phyloP scores from a whole-genome alignment of 2,888 invertebrate genomes.

The Synergus umbraculus region DNA sequence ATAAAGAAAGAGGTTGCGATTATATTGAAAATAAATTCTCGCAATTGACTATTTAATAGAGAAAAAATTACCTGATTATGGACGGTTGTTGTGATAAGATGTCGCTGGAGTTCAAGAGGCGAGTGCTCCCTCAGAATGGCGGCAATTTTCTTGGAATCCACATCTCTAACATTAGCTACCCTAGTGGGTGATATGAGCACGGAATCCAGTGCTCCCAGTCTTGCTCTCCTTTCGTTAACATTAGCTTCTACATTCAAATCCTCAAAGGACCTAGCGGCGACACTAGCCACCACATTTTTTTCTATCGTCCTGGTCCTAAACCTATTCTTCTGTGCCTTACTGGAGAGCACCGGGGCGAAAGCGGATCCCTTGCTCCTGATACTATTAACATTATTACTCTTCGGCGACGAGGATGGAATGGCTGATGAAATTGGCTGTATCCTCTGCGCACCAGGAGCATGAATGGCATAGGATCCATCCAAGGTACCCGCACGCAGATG shows the following conservation, averaged over 20 bases:
- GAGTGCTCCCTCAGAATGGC: conserved; percentile 91
- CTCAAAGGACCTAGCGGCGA: conserved; percentile 63
- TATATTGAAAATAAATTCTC: neutral
- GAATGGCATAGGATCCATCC: conserved; percentile 57
- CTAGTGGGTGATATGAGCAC: conserved; percentile 83
- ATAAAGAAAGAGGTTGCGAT: neutral
- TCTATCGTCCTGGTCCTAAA: conserved; percentile 76
- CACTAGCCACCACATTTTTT: conserved; percentile 71
- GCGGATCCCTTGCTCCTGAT: conserved; percentile 68
- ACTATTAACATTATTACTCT: conserved; percentile 56
- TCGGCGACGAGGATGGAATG: conserved; percentile 60
- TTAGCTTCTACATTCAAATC: conserved; percentile 66
- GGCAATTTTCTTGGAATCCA: conserved; percentile 87
- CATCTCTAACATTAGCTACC: conserved; percentile 82
- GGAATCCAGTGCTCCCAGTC: conserved; percentile 83
- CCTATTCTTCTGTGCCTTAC: conserved; percentile 71
- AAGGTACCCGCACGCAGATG: conserved; percentile 64
- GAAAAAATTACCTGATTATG: conserved; percentile 85
- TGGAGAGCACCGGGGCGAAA: conserved; percentile 62
- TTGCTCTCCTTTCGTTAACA: conserved; percentile 70
- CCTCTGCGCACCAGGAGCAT: conserved; percentile 67
- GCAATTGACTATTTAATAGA: neutral
- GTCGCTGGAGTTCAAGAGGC: conserved; percentile 89
- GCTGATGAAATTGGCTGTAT: conserved; percentile 63
- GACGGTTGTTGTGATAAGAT: conserved; percentile 88